Percentiles rank a stretch among this genome's conserved stretches.
These are phyloP conservation scores for Drosophila formosana DNA, from an alignment of 2,888 invertebrate genomes.

Conservation along the genomic window DNA sequence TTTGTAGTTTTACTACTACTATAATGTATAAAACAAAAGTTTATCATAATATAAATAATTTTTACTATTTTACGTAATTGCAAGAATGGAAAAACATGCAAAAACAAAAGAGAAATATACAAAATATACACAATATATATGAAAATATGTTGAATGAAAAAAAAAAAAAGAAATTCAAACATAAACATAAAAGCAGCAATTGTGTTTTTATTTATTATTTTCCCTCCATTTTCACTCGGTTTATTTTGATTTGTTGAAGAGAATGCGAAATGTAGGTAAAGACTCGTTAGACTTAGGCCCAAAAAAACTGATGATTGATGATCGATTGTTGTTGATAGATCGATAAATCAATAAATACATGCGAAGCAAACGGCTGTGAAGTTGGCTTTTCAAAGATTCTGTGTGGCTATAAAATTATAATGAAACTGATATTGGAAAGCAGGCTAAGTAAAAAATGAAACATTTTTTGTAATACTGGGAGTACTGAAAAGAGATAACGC, in stretches of 20 bases:
- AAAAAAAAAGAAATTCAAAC: constrained; percentile 50
- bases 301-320: constrained; percentile 33
- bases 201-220: constrained; percentile 61
- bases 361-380: constrained; percentile 77
- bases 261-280: constrained; percentile 48
- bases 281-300: constrained; percentile 60
- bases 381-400: constrained; percentile 63
- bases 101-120: constrained; percentile 50
- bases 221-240: constrained; percentile 11
- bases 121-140: constrained; percentile 65
- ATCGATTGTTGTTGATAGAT: constrained; percentile 19
- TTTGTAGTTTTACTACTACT: constrained; percentile 69
- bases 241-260: constrained; percentile 15
- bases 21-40: constrained; percentile 52
- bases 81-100: constrained; percentile 51
- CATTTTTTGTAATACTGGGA: constrained; percentile 24
- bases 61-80: constrained; percentile 63
- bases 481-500: background rate
- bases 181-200: constrained; percentile 50
- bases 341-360: constrained; percentile 29
- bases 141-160: constrained; percentile 70
- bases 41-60: constrained; percentile 57
- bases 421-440: constrained; percentile 30
- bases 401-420: constrained; percentile 13
- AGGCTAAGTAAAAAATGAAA: constrained; percentile 25